Evolutionary conservation across 2,888 invertebrate species (phyloP).

Genomic region (Cenopis cana): DNA sequence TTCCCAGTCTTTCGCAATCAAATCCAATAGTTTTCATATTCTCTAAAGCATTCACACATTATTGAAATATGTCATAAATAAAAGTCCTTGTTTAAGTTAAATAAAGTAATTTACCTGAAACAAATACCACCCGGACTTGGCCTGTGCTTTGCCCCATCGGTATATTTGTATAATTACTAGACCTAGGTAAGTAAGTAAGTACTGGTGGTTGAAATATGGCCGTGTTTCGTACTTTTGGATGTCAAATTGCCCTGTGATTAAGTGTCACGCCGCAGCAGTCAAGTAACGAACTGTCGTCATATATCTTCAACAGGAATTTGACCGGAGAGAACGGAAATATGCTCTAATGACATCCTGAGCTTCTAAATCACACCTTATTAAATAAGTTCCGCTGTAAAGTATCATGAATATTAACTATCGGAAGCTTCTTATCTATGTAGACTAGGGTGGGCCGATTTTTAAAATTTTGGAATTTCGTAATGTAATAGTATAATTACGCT

Average conservation of each 20-base stretch:
- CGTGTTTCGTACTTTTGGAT: slow-evolving; percentile 19
- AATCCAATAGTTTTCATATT: too few species aligned
- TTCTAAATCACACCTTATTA: background rate
- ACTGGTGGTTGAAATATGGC: slow-evolving; percentile 26
- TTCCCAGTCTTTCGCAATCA: too few species aligned
- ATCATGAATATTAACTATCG: slow-evolving; percentile 42
- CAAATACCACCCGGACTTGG: background rate
- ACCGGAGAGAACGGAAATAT: background rate
- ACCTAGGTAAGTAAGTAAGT: slow-evolving; percentile 12
- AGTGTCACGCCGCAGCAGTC: slow-evolving; percentile 7
- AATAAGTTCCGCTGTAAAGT: slow-evolving; percentile 3
- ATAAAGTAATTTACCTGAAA: background rate
- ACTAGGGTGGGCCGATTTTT: too few species aligned
- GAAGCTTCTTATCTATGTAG: slow-evolving; percentile 47
- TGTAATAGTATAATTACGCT: too few species aligned
- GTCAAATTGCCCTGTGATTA: slow-evolving; percentile 29
- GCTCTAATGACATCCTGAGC: slow-evolving; percentile 5
- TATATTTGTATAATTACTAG: slow-evolving; percentile 11
- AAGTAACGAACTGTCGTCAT: slow-evolving; percentile 10
- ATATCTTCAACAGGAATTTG: slow-evolving; percentile 15
- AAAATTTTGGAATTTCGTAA: too few species aligned
- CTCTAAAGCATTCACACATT: too few species aligned
- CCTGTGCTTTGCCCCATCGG: background rate
- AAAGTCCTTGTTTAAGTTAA: background rate
- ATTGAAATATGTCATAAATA: too few species aligned